phyloP scores from a whole-genome alignment of 2,888 invertebrate species.

The Hartigia nigra region DNA sequence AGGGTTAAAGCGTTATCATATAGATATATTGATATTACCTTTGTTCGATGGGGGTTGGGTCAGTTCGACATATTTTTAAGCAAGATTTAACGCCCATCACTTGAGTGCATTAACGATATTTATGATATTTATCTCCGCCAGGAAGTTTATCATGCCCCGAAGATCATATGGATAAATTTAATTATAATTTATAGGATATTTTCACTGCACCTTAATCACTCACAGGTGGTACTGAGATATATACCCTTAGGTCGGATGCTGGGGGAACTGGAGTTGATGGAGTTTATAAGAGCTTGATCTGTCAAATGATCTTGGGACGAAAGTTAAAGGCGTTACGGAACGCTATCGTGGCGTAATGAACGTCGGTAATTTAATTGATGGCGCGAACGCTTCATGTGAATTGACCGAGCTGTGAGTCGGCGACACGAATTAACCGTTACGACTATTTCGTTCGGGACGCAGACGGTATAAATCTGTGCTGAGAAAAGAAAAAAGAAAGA shows the following conservation, averaged over 20 bases:
- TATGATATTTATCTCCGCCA: not conserved
- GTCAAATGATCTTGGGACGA: not conserved
- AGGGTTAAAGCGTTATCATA: not conserved
- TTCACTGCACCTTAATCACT: not conserved
- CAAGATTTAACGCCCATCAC: not conserved
- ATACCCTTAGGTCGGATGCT: not conserved
- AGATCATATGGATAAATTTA: not conserved
- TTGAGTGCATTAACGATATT: not conserved
- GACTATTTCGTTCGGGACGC: not conserved
- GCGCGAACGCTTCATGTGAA: conserved; percentile 1
- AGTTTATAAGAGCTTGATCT: not conserved
- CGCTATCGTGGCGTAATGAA: not conserved
- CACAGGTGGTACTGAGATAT: not conserved
- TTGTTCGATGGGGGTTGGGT: not conserved
- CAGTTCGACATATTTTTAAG: not conserved
- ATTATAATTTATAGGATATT: not conserved
- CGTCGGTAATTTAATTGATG: conserved; percentile 1
- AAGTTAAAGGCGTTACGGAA: not conserved
- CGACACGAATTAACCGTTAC: conserved; percentile 5
- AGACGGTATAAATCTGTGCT: not conserved
- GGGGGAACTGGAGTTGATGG: not conserved
- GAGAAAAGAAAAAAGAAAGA: not conserved
- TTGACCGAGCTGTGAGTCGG: not conserved
- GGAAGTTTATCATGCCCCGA: not conserved
- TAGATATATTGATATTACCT: not conserved